phyloP scores from a whole-genome alignment of 1,140 invertebrate species.

The Zaprionus gabonicus region DNA sequence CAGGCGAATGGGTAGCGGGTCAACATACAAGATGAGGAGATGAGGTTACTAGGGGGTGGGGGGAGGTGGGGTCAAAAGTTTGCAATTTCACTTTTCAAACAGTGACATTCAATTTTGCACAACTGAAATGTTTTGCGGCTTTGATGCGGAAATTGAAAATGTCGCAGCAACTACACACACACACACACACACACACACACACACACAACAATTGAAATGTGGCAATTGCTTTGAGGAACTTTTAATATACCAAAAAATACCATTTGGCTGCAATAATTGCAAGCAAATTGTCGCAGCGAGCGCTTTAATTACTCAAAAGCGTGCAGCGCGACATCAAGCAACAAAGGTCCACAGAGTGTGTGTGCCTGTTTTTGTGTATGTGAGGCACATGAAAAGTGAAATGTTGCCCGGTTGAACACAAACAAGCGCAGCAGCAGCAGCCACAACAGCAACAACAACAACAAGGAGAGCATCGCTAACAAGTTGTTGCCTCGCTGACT shows the following conservation, averaged over 20 bases:
- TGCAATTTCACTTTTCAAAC: slow-evolving; percentile 57
- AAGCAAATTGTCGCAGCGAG: slow-evolving; percentile 57
- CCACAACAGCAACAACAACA: slow-evolving; percentile 21
- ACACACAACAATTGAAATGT: slow-evolving; percentile 24
- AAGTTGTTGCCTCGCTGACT: slow-evolving; percentile 65
- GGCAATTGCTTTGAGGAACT: not conserved
- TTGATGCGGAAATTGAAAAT: slow-evolving; percentile 75
- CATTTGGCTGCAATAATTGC: slow-evolving; percentile 56
- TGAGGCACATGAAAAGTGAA: slow-evolving; percentile 46
- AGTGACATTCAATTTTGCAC: slow-evolving; percentile 77
- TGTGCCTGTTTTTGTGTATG: not conserved
- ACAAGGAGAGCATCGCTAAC: slow-evolving; percentile 49
- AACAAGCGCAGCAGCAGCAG: slow-evolving; percentile 24
- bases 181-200: slow-evolving; percentile 6
- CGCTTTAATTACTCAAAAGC: slow-evolving; percentile 68
- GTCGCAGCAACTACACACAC: slow-evolving; percentile 31
- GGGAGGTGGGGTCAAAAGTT: slow-evolving; percentile 8
- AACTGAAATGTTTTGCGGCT: slow-evolving; percentile 66
- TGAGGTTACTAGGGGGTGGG: too few species aligned
- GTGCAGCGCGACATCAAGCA: not conserved
- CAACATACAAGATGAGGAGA: not conserved
- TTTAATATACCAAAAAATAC: not conserved
- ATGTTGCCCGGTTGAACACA: slow-evolving; percentile 67
- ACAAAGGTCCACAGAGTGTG: not conserved
- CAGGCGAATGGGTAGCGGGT: not conserved